A percentile compares a stretch with the other conserved stretches of the same genome.
phyloP scores from a whole-genome alignment of 2,888 invertebrate species.

The Acanthoscelides obtectus region DNA sequence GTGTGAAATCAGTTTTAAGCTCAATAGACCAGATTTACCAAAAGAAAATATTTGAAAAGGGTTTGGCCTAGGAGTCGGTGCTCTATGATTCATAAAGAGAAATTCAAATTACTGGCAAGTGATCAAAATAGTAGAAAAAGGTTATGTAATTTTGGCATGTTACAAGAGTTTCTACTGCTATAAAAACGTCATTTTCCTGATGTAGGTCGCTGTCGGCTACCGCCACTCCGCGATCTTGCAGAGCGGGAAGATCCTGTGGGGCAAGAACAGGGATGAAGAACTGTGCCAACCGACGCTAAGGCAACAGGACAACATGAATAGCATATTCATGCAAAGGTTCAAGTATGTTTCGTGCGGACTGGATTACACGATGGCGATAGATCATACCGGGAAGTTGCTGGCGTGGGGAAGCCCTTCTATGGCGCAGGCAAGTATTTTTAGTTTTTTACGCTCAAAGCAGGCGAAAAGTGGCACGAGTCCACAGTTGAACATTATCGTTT shows the following conservation, averaged over 20 bases:
- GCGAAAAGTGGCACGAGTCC: too few relatives aligned
- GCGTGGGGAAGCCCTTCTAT: conserved; percentile 71
- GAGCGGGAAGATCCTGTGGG: conserved; percentile 58
- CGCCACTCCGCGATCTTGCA: conserved; percentile 63
- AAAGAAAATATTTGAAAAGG: too few relatives aligned
- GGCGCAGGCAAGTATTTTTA: conserved; percentile 52
- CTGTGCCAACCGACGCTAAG: conserved; percentile 65
- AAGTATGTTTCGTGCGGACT: conserved; percentile 63
- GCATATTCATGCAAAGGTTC: conserved; percentile 38
- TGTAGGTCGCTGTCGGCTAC: conserved; percentile 61
- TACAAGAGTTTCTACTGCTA: background rate
- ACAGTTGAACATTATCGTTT: too few relatives aligned
- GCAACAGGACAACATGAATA: conserved; percentile 36
- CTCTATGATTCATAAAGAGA: too few relatives aligned
- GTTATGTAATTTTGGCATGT: too few relatives aligned
- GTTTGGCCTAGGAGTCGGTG: too few relatives aligned
- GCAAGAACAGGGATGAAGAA: conserved; percentile 86
- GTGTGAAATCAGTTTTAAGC: too few relatives aligned
- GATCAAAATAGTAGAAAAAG: too few relatives aligned
- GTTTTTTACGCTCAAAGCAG: too few relatives aligned
- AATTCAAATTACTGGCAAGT: too few relatives aligned
- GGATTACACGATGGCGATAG: conserved; percentile 71
- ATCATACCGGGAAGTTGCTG: conserved; percentile 61
- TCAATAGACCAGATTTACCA: too few relatives aligned
- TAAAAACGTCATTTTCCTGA: conserved; percentile 14